Evolutionary conservation across 2,113 vertebrate genomes (phyloP), one percentile per base, ranked within the genome.

Genomic region (Orientallactaga bullata): DNA sequence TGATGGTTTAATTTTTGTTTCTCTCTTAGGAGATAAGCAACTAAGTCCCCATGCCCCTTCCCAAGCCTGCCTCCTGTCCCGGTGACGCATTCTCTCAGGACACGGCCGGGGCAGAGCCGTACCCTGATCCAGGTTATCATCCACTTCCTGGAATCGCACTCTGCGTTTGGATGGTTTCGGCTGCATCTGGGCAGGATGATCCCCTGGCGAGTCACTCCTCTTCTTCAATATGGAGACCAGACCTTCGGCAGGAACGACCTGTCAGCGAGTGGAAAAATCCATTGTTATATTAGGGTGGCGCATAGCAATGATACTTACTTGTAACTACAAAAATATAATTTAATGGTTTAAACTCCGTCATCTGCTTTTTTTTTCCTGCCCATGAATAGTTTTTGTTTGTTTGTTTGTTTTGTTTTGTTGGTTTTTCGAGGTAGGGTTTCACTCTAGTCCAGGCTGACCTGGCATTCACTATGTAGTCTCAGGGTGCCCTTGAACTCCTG

Each of bases 141-240:
- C 99, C 85, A 99, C 98, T 94, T 99, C 99, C 97, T 98, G 99
- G 98, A 99, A 99, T 90, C 98, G 98, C 88, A 99, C 99, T 93
- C 99, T 99, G 97, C 99, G 99, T 95, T 99, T 99, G 35, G 98
- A 96, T 42, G 98, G 95, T 95, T 97, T 99, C 74, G 98, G 97
- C 35, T 97, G 97, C 85, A 96, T 97, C 89, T 95, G 98, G 95
- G 95, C 89, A 93, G 96, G 65, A 37, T 95, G 87, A 89, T 97
- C 97, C 80, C 97, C 97, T 83, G 97, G 97, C 61, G 96, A 58
- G 51, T 97, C 97, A 39, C 93, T 98, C 86, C 98, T 98, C 96
- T 99, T 99, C 98, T 99, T 99, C 84, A 99, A 95, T 97, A 99
- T 99, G 72, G 99, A 99, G 69, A 99, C 99, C 88, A 99, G 95